Conservation (phyloP, 2,888 invertebrate genomes). For the Margaritifera margaritifera region DNA sequence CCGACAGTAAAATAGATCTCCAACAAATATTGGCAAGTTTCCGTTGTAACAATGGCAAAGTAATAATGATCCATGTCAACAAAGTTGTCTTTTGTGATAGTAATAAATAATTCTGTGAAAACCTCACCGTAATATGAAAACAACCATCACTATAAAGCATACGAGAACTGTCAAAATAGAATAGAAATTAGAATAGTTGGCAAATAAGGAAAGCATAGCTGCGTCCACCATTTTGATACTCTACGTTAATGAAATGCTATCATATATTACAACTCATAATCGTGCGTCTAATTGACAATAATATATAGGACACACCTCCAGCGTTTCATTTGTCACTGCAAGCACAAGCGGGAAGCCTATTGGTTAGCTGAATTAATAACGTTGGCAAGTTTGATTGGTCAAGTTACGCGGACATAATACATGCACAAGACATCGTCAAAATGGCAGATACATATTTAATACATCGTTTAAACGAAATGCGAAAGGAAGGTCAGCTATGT, state of each 20-base stretch:
- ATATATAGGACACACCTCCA: not conserved
- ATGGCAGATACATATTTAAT: slow-evolving; percentile 4
- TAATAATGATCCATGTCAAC: no score
- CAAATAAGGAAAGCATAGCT: slow-evolving; percentile 37
- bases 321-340: not conserved
- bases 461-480: slow-evolving; percentile 25
- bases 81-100: no score
- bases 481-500: slow-evolving; percentile 25
- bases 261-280: no score
- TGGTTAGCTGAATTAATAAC: no score
- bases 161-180: slow-evolving; percentile 41
- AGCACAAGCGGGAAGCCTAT: no score
- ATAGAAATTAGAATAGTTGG: slow-evolving; percentile 49
- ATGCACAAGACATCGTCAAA: no score
- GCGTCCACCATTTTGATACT: slow-evolving; percentile 36
- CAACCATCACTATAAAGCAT: slow-evolving; percentile 49
- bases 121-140: slow-evolving; percentile 49
- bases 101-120: no score
- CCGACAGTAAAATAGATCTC: no score
- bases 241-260: not conserved
- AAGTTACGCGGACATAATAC: no score
- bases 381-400: no score
- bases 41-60: no score
- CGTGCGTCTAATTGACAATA: not conserved
- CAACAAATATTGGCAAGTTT: no score